Evolutionary conservation across 2,113 vertebrate genomes (phyloP), one percentile per base, ranked within the genome.

Genomic region (Octodon degus): DNA sequence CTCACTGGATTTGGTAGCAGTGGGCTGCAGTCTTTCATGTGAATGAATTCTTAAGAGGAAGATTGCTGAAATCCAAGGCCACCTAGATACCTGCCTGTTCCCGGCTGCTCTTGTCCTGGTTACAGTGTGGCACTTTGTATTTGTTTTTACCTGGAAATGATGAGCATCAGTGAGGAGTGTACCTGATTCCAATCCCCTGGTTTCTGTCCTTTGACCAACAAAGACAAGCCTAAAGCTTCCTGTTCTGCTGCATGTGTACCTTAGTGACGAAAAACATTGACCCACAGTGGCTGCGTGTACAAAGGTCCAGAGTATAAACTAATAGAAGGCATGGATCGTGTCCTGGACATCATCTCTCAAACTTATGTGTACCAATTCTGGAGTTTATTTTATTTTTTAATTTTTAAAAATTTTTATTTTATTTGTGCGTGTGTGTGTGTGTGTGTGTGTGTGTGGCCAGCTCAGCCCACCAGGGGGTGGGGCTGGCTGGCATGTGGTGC

Each of bases 1-100:
- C 63, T 96, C 40, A 22, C 34, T 83, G 53, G 30, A 62, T 93
- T 89, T 85, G 92, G 90, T 88, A 40, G 13, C 37, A 70, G 24
- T 0, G 86, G 17, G 40, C 50, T 89, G 32, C 19, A 84, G 50
- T 81, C 81, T n/a, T 47, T 70, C 12, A 22, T 25, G 1, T 79
- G 62, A 85, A 96, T 55, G 37, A 90, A 37, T 86, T 93, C 27
- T 87, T 63, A 20, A 25, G 62, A 70, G 27, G 40, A 85, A 30
- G 55, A 81, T 81, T n/a, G 5, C 65, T 79, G 62, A 81, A 43
- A 65, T 72, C 60, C 34, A 93, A 47, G 63, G 25, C 47, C 70
- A 90, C 5, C 67, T 82, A 85, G 63, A 37, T 7, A 62, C 50
- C 32, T 55, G 0, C 34, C 16, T 81, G 0, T 77, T 63, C 47